These are phyloP conservation scores for Hippasteria phrygiana DNA, from an alignment of 53 echinoderm and acorn worm species.

Conservation along the genomic window DNA sequence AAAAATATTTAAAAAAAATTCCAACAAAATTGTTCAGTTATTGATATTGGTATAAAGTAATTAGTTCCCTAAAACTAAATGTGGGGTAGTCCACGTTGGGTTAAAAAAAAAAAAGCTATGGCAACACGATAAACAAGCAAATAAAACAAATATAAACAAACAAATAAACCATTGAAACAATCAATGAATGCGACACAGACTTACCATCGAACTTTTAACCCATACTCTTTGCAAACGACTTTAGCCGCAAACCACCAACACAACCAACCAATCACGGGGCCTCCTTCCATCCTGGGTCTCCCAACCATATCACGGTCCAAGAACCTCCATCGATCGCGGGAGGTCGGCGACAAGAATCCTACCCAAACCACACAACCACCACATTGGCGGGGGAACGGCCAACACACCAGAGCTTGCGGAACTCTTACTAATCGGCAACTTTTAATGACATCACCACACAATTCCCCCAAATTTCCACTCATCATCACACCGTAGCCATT, in stretches of 20 bases:
- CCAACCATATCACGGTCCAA: conserved; percentile 44
- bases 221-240: conserved; percentile 40
- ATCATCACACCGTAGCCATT: conserved; percentile 41
- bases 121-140: not conserved
- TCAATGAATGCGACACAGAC: conserved; percentile 23
- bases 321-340: conserved; percentile 12
- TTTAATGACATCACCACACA: conserved; percentile 34
- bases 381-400: too few relatives aligned
- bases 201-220: conserved; percentile 36
- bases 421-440: not conserved
- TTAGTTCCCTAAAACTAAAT: not conserved
- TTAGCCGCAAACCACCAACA: conserved; percentile 23
- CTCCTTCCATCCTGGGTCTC: not conserved
- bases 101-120: too few relatives aligned
- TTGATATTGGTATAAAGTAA: not conserved
- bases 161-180: not conserved
- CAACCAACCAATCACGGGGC: conserved; percentile 60
- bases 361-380: not conserved
- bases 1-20: too few relatives aligned
- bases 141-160: not conserved
- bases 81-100: too few relatives aligned
- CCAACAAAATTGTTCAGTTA: too few relatives aligned
- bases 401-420: too few relatives aligned
- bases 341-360: not conserved
- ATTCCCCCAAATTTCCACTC: conserved; percentile 3